A percentile compares a stretch with the other conserved stretches of the same genome.
Evolutionary conservation across 2,888 invertebrate species (phyloP).

Genomic region (Diploptera punctata): DNA sequence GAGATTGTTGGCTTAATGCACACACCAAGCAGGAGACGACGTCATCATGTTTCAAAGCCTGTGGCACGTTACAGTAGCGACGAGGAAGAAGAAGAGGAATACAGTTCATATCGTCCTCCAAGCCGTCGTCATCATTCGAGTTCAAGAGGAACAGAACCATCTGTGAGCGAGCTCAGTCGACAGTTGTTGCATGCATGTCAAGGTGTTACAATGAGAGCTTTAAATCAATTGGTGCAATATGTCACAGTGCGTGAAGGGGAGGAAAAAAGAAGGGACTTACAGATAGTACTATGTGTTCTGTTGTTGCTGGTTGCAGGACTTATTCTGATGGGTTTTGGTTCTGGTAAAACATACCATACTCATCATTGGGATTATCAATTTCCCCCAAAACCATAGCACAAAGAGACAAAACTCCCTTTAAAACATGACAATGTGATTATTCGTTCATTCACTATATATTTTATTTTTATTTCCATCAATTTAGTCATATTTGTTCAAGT

Average conservation of each 20-base stretch:
- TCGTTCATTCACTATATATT: not conserved
- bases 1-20: constrained; percentile 35
- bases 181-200: constrained; percentile 69
- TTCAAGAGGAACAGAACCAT: constrained; percentile 46
- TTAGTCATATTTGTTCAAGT: not conserved
- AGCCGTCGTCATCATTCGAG: constrained; percentile 45
- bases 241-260: constrained; percentile 57
- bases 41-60: constrained; percentile 34
- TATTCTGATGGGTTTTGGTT: constrained; percentile 75
- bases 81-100: constrained; percentile 49
- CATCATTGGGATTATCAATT: constrained; percentile 86
- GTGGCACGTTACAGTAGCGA: constrained; percentile 42
- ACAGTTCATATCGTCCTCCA: constrained; percentile 49
- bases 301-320: constrained; percentile 79
- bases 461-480: not conserved
- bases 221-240: constrained; percentile 39
- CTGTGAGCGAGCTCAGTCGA: constrained; percentile 70
- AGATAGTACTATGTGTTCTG: constrained; percentile 79
- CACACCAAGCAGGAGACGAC: constrained; percentile 28
- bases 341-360: constrained; percentile 73
- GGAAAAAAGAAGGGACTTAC: constrained; percentile 69
- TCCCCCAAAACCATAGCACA: constrained; percentile 30
- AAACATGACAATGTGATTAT: not conserved
- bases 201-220: constrained; percentile 57
- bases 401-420: not conserved